Base-by-base conservation (phyloP, 2,113 vertebrate genomes). In the Hiodon tergisus region DNA sequence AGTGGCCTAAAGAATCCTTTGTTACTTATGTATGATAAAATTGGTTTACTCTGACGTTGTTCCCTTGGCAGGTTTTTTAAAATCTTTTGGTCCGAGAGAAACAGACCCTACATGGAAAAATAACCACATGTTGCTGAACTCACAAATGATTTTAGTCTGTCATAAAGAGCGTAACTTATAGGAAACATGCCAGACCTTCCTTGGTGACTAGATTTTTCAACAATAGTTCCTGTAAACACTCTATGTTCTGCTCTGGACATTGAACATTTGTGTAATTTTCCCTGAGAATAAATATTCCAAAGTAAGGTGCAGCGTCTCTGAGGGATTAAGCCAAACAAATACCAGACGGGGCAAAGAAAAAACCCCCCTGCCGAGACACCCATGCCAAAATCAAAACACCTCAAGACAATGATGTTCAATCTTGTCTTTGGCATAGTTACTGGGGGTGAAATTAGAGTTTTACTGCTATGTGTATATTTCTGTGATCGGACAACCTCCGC, bases 311-410 rank as follows among this genome's bases (percentile, higher is more conserved):
- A 54, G 61, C 4, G 13, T 74, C 16, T 78, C 59, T 57, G 17
- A 55, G 55, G 69, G 66, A 72, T 75, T 73, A 80, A 80, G 75
- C 72, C 74, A 77, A 83, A 83, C 69, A 81, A 78, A 81, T 78
- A 69, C 75, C 76, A 81, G 72, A 74, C 69, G 53, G 74, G 54
- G 16, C 62, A 50, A 79, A 73, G 76, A 31, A 31, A 72, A 85
- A 79, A 78, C 69, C 73, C 79, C 79, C 78, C 73, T 31, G 2
- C 69, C 71, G 75, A 77, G 67, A 77, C 71, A 71, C 65, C 55
- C 75, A 31, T 67, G 67, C 60, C 59, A 78, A 74, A 79, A 79
- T 71, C 73, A 71, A 60, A 72, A 70, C 55, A 73, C 74, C 71
- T 77, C 76, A 71, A 70, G 75, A 14, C 75, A 72, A 74, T 79